Conservation (phyloP, 2,888 invertebrate genomes). For the Acanthococcus lagerstroemiae region DNA sequence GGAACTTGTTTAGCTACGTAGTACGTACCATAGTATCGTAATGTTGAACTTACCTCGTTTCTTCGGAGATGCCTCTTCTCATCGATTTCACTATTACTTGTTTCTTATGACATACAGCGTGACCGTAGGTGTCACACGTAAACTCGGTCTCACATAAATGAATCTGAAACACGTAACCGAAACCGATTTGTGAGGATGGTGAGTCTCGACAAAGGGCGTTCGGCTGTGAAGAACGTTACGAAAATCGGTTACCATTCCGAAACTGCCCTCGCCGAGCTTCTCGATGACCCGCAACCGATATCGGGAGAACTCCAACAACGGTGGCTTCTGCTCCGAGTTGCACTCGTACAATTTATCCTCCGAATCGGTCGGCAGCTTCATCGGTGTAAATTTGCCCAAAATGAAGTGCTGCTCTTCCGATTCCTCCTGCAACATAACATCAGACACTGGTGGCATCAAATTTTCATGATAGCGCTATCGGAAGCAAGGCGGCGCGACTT, state of each 20-base stretch:
- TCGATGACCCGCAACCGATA: conserved; percentile 72
- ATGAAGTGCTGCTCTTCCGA: conserved; percentile 54
- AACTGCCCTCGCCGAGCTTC: conserved; percentile 77
- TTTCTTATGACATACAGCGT: conserved; percentile 55
- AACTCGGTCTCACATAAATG: conserved; percentile 69
- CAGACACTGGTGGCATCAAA: too few species aligned
- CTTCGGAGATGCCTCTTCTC: conserved; percentile 60
- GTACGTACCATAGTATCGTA: background rate
- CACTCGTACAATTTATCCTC: conserved; percentile 44
- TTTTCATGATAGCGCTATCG: too few species aligned
- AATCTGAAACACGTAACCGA: conserved; percentile 47
- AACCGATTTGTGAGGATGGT: too few species aligned
- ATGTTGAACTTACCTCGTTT: conserved; percentile 49
- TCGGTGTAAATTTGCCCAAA: conserved; percentile 61
- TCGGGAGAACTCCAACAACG: conserved; percentile 68
- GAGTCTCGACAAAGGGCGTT: too few species aligned
- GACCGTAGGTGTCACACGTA: conserved; percentile 56
- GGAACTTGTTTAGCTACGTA: background rate
- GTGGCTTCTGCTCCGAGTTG: conserved; percentile 46
- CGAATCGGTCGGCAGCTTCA: conserved; percentile 51
- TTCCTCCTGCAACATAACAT: conserved; percentile 47
- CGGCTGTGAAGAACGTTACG: background rate
- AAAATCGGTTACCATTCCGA: conserved; percentile 62
- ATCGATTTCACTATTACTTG: conserved; percentile 66
- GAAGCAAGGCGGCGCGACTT: too few species aligned